These are phyloP conservation scores for Spongilla lacustris DNA, from an alignment of 37 sponge, comb jelly and placozoan species.

Conservation along the genomic window DNA sequence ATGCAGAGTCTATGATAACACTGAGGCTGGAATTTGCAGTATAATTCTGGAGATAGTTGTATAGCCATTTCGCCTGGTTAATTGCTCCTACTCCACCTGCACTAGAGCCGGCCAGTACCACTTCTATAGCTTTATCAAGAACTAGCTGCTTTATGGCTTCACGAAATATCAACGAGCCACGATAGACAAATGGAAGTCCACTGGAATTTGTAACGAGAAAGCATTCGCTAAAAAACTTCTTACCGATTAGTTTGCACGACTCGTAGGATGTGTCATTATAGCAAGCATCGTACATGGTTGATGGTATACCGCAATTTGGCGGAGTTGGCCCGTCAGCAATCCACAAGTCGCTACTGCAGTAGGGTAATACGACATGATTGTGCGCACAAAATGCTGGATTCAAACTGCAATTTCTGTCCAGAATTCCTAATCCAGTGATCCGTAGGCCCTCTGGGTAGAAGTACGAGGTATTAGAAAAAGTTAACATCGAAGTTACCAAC, in stretches of 20 bases:
- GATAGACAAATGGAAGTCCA: constrained; percentile 63
- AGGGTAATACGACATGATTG: constrained; percentile 59
- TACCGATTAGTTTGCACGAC: not conserved
- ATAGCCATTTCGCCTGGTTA: constrained; percentile 72
- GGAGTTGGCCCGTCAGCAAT: constrained; percentile 14
- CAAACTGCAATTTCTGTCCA: not conserved
- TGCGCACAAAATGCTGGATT: constrained; percentile 42
- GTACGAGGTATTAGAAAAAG: not conserved
- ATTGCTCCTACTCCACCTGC: constrained; percentile 88
- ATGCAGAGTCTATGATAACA: constrained; percentile 75
- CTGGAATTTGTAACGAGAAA: constrained; percentile 16
- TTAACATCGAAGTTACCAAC: constrained; percentile 37
- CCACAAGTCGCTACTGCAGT: constrained; percentile 74
- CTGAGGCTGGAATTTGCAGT: not conserved
- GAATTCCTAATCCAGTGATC: constrained; percentile 20
- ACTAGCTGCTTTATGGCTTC: constrained; percentile 45
- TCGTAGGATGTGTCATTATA: not conserved
- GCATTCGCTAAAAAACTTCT: not conserved
- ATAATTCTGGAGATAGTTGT: not conserved
- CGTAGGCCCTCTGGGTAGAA: not conserved
- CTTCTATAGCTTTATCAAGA: constrained; percentile 16
- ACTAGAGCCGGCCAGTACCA: constrained; percentile 77
- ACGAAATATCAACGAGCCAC: constrained; percentile 65
- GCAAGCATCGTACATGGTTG: not conserved
- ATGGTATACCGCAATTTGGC: not conserved